Evolutionary conservation across 2,797 vertebrate genomes (phyloP).

Genomic region (Tragelaphus oryx): DNA sequence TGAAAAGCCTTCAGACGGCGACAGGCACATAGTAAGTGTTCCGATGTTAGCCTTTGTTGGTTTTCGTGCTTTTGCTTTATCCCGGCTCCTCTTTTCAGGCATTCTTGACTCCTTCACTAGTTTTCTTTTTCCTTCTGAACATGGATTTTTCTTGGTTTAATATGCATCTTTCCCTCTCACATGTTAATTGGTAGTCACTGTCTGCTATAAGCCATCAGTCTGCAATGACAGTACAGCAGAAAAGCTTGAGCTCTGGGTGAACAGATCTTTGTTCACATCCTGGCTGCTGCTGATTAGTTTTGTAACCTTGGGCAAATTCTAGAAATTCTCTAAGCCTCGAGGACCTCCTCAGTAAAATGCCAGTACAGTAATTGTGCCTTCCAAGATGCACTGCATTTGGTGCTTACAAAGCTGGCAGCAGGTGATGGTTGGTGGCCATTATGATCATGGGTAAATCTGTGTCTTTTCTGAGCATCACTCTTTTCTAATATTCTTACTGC

Average conservation of each 20-base stretch:
- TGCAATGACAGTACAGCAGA: not conserved
- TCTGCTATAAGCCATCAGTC: not conserved
- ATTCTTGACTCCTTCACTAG: not conserved
- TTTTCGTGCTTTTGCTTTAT: not conserved
- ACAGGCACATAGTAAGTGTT: not conserved
- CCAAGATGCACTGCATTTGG: not conserved
- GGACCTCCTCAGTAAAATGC: not conserved
- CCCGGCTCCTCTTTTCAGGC: not conserved
- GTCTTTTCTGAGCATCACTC: not conserved
- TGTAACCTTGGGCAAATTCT: not conserved
- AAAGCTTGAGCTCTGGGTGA: not conserved
- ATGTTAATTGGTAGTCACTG: not conserved
- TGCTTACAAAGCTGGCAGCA: not conserved
- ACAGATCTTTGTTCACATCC: not conserved
- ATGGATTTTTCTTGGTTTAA: not conserved
- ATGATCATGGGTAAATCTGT: not conserved
- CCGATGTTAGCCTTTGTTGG: not conserved
- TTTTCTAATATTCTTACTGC: not conserved
- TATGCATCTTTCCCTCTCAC: not conserved
- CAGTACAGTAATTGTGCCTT: not conserved
- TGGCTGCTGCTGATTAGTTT: not conserved
- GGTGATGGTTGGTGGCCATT: not conserved
- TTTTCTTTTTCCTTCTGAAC: not conserved
- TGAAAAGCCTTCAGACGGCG: not conserved
- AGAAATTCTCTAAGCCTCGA: not conserved